phyloP scores from a whole-genome alignment of 64 coral and sea anemone species.

The Montipora efflorescens region DNA sequence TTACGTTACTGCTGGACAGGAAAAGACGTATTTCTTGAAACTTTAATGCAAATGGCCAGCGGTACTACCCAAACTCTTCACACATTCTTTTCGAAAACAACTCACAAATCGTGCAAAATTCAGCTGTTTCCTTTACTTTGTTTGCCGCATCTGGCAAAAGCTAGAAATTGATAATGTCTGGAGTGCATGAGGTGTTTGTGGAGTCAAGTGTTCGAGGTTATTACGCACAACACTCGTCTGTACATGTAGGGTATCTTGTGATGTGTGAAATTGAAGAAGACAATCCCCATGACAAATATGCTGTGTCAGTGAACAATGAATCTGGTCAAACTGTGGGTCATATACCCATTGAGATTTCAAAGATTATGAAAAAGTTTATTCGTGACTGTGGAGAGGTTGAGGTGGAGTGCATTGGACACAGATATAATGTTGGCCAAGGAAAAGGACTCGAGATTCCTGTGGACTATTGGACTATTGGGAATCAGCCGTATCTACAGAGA shows the following conservation, averaged over 20 bases:
- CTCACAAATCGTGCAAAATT: constrained; percentile 69
- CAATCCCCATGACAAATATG: constrained; percentile 72
- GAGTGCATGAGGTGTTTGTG: constrained; percentile 76
- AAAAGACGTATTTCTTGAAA: constrained; percentile 83
- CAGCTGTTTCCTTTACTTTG: constrained; percentile 62
- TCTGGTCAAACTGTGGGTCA: constrained; percentile 76
- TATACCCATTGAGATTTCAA: constrained; percentile 68
- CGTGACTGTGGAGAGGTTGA: constrained; percentile 75
- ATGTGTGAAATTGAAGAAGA: constrained; percentile 77
- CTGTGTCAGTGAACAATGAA: constrained; percentile 73
- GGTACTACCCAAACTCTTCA: constrained; percentile 69
- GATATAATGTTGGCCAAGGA: constrained; percentile 57
- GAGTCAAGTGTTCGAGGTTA: constrained; percentile 76
- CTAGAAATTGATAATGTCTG: constrained; percentile 75
- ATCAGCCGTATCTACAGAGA: constrained; percentile 77
- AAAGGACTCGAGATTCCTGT: constrained; percentile 75
- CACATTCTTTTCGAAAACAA: constrained; percentile 51
- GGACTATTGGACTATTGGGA: constrained; percentile 54
- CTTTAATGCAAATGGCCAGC: constrained; percentile 69
- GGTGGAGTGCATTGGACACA: constrained; percentile 72
- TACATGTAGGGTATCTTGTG: constrained; percentile 60
- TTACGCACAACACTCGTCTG: constrained; percentile 61
- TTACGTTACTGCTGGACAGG: constrained; percentile 74
- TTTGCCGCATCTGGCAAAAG: constrained; percentile 58
- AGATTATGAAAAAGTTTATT: constrained; percentile 78